Percentiles rank a stretch among this genome's conserved stretches.
These are phyloP conservation scores for Leptonema lineaticorne DNA, from an alignment of 1,140 invertebrate genomes.

Conservation along the genomic window DNA sequence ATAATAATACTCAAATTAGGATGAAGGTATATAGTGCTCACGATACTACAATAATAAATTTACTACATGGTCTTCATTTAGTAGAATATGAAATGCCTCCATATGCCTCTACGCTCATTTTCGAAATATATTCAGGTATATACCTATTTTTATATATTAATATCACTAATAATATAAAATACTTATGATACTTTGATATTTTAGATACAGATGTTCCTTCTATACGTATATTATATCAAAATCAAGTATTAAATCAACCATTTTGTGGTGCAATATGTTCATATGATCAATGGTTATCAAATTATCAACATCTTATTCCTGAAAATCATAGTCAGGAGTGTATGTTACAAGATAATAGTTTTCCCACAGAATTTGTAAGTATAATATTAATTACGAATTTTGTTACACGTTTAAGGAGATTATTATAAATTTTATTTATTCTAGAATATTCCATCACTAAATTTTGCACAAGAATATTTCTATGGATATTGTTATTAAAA, in stretches of 20 bases:
- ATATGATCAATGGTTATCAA: slow-evolving; percentile 42
- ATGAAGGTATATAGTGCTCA: slow-evolving; percentile 74
- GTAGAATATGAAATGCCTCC: slow-evolving; percentile 74
- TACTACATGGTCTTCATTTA: slow-evolving; percentile 71
- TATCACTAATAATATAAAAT: slow-evolving; percentile 32
- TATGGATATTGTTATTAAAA: no score
- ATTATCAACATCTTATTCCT: slow-evolving; percentile 4
- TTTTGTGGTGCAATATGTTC: slow-evolving; percentile 63
- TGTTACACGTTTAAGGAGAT: no score
- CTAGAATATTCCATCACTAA: no score
- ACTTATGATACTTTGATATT: background rate
- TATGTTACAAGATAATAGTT: no score
- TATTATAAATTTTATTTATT: no score
- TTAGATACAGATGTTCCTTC: slow-evolving; percentile 56
- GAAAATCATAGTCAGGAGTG: slow-evolving; percentile 15
- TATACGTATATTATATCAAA: slow-evolving; percentile 27
- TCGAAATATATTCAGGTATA: slow-evolving; percentile 64
- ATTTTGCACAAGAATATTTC: no score
- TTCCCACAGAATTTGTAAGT: no score
- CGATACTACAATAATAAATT: slow-evolving; percentile 77
- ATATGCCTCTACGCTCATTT: slow-evolving; percentile 69
- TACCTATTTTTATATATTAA: slow-evolving; percentile 46
- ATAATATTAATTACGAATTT: no score
- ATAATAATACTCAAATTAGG: slow-evolving; percentile 28
- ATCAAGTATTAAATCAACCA: slow-evolving; percentile 54